Base-by-base conservation (phyloP, 2,888 invertebrate genomes). In the Nephrotoma guestfalica region DNA sequence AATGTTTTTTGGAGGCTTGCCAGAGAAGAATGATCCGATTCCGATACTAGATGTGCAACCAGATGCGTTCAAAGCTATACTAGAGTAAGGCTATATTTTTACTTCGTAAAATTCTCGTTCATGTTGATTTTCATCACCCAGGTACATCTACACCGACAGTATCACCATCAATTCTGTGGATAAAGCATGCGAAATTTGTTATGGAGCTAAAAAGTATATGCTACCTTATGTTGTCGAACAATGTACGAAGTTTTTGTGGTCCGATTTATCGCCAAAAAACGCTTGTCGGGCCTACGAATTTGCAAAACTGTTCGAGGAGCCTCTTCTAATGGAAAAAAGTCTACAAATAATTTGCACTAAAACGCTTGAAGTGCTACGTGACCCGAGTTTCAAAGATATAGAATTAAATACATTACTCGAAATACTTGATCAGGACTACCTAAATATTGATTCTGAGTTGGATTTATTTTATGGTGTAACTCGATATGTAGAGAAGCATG, bases 121-220 rank as follows among this genome's bases (percentile, higher is more conserved):
- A 30, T 30, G 1, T 30, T 30, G 30, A 30, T 30, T 30, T 87
- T 86, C 87, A 15, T 92, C 2, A 30, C 92, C 41, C 90, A 95
- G 95, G 88, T 96, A 97, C 89, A 96, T 97, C 87, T 97, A 97
- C 89, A 96, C 96, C 6, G 96, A 97, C 89, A 94, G 94, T 88
- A 95, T 97, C 57, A 95, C 95, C 88, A 94, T 97, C 9, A 94
- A 94, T 87, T 96, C 96, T 0, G 96, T 97, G 90, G 97, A 97
- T 89, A 95, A 96, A 89, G 97, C 96, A 0, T 97, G 96, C 90
- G 97, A 97, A 89, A 90, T 97, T 47, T 97, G 97, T 90, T 97
- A 97, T 90, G 96, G 96, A 86, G 97, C 96, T 9, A 97, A 97
- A 89, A 97, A 97, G 89, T 97, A 97, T 89, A 96, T 97, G 95